phyloP scores from a whole-genome alignment of 1,140 invertebrate genomes.

The Drosophila trapezifrons region DNA sequence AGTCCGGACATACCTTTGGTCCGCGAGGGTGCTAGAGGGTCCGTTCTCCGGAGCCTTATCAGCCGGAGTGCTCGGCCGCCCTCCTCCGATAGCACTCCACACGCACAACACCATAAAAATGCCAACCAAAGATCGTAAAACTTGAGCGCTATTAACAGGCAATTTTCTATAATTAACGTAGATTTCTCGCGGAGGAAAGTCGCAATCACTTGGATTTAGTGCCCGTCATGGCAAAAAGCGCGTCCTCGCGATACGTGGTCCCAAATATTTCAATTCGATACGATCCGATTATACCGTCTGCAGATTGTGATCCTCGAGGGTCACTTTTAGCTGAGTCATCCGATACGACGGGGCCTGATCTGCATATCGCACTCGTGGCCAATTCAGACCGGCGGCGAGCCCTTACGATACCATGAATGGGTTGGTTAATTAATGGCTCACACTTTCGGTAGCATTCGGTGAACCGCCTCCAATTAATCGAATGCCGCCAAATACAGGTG shows the following conservation, averaged over 20 bases:
- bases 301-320: slow-evolving; percentile 36
- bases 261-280: slow-evolving; percentile 6
- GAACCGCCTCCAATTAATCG: slow-evolving; percentile 14
- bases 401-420: slow-evolving; percentile 7
- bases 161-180: slow-evolving; percentile 77
- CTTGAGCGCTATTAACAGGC: slow-evolving; percentile 66
- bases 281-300: slow-evolving; percentile 26
- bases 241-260: slow-evolving; percentile 18
- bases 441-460: slow-evolving; percentile 20
- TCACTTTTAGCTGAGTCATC: slow-evolving; percentile 22
- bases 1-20: slow-evolving; percentile 19
- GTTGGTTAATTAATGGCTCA: slow-evolving; percentile 5
- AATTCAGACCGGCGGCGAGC: too few species aligned
- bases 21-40: slow-evolving; percentile 5
- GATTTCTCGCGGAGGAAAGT: slow-evolving; percentile 51
- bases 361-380: slow-evolving; percentile 28
- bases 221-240: slow-evolving; percentile 29
- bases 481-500: slow-evolving; percentile 6
- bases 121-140: slow-evolving; percentile 35
- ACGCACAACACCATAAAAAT: slow-evolving; percentile 51
- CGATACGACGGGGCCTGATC: slow-evolving; percentile 4
- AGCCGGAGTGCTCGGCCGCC: neutral
- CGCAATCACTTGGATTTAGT: slow-evolving; percentile 32
- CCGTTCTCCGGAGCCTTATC: slow-evolving; percentile 4
- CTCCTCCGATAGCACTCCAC: neutral